Percentiles rank a stretch among this genome's conserved stretches.
phyloP scores from a whole-genome alignment of 2,113 vertebrate genomes.

The Perognathus longimembris region DNA sequence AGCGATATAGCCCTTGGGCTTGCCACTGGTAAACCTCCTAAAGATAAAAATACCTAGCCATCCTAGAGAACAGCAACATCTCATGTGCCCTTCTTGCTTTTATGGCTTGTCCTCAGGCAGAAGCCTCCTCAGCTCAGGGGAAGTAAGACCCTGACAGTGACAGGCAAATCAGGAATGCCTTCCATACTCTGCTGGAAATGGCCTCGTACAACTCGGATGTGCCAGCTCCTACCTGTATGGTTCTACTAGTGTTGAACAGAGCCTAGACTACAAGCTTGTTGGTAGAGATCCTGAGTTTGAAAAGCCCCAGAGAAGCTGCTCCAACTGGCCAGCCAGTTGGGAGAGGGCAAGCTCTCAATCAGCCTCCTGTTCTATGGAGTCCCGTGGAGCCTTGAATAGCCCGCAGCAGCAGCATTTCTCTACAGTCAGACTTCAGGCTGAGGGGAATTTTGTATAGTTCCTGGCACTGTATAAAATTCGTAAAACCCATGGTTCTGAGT shows the following conservation, averaged over 20 bases:
- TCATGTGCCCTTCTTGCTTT: background rate
- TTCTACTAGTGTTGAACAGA: background rate
- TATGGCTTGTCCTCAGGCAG: background rate
- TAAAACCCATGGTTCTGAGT: background rate
- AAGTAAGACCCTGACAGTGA: background rate
- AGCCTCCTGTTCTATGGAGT: background rate
- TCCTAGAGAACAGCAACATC: background rate
- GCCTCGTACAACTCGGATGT: rapidly evolving
- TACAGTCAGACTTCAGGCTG: background rate
- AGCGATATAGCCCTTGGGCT: background rate
- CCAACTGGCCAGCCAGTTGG: background rate
- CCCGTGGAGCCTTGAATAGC: background rate
- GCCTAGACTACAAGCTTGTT: background rate
- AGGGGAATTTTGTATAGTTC: too few relatives aligned
- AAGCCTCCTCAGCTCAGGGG: background rate
- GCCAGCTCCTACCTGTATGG: background rate
- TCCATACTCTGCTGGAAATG: background rate
- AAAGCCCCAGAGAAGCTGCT: background rate
- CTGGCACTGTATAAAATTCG: background rate
- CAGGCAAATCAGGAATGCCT: background rate
- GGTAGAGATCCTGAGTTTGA: background rate
- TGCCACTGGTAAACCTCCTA: background rate
- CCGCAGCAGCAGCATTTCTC: background rate
- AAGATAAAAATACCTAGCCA: background rate
- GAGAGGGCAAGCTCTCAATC: background rate